Evolutionary conservation across 2,888 invertebrate species (phyloP).

Genomic region (Caradrina clavipalpis): DNA sequence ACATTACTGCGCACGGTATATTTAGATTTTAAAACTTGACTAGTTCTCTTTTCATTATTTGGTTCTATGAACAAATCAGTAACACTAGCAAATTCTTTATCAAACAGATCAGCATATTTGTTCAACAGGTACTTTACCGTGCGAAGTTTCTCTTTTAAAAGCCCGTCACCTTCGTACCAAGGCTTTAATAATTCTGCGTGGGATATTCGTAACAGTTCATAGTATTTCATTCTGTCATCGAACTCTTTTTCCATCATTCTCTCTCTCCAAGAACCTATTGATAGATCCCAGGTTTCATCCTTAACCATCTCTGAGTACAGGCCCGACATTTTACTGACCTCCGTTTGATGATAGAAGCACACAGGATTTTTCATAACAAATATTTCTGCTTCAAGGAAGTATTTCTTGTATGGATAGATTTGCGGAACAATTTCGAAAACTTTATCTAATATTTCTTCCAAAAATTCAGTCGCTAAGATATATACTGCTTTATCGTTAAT

Average conservation of each 20-base stretch:
- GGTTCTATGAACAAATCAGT: slow-evolving; percentile 42
- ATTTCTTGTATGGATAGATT: slow-evolving; percentile 81
- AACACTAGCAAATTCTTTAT: slow-evolving; percentile 73
- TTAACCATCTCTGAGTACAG: slow-evolving; percentile 77
- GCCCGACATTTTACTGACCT: slow-evolving; percentile 79
- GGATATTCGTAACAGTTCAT: slow-evolving; percentile 73
- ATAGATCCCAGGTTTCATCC: slow-evolving; percentile 78
- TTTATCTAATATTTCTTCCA: slow-evolving; percentile 72
- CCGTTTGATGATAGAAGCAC: slow-evolving; percentile 86
- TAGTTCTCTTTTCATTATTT: background rate
- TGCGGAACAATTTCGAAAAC: slow-evolving; percentile 73
- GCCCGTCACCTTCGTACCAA: slow-evolving; percentile 79
- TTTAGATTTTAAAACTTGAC: background rate
- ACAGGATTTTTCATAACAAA: slow-evolving; percentile 86
- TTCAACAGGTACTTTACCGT: slow-evolving; percentile 75
- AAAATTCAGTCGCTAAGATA: slow-evolving; percentile 69
- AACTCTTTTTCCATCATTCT: slow-evolving; percentile 80
- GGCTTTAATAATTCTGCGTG: slow-evolving; percentile 79
- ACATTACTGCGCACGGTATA: background rate
- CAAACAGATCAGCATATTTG: slow-evolving; percentile 78
- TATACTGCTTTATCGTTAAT: slow-evolving; percentile 72
- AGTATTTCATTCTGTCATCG: slow-evolving; percentile 83
- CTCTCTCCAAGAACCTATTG: slow-evolving; percentile 80
- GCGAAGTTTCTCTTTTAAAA: slow-evolving; percentile 77
- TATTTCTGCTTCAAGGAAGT: slow-evolving; percentile 82